Percentiles rank a stretch among this genome's conserved stretches.
These are phyloP conservation scores for Ptilonorhynchus violaceus DNA, from an alignment of 2,113 vertebrate genomes.

Conservation along the genomic window DNA sequence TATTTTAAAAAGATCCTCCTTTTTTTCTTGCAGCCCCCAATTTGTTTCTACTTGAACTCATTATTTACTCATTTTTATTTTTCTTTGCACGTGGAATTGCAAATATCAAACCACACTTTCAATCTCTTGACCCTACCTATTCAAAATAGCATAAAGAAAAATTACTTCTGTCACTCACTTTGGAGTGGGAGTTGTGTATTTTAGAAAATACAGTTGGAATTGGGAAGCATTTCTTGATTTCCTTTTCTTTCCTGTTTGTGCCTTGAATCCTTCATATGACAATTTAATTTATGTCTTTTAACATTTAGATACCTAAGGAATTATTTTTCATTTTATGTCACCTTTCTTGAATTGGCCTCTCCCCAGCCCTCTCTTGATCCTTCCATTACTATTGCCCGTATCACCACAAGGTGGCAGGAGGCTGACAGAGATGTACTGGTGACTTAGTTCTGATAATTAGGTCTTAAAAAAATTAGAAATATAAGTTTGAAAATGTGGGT, in stretches of 20 bases:
- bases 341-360: not conserved
- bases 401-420: constrained; percentile 21
- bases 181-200: not conserved
- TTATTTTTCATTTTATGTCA: not conserved
- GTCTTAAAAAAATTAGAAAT: not conserved
- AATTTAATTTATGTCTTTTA: not conserved
- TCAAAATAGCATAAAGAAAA: not conserved
- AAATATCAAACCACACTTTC: not conserved
- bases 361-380: not conserved
- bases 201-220: not conserved
- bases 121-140: not conserved
- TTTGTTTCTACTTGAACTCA: not conserved
- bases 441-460: not conserved
- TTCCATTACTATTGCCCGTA: rapidly evolving
- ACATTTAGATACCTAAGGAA: not conserved
- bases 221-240: not conserved
- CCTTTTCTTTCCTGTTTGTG: not conserved
- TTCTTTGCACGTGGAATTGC: not conserved
- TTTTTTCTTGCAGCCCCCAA: not conserved
- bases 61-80: not conserved
- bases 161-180: not conserved
- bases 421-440: not conserved
- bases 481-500: not conserved
- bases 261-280: not conserved
- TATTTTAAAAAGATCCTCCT: not conserved